Evolutionary conservation across 2,797 vertebrate genomes (phyloP).

Genomic region (Chiloscyllium punctatum): DNA sequence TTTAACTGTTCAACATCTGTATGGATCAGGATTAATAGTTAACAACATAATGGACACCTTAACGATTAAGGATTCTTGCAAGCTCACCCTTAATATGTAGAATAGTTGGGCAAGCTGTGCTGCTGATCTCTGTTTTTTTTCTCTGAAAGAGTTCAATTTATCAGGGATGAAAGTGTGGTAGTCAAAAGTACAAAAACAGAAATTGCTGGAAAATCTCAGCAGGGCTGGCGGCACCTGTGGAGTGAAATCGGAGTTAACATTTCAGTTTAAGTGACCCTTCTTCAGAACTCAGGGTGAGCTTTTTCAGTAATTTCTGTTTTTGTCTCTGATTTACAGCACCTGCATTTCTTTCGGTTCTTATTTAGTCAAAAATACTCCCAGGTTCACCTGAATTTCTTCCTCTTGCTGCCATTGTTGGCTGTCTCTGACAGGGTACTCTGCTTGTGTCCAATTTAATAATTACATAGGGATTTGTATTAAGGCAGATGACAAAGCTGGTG

Average conservation of each 20-base stretch:
- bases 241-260: too few species aligned
- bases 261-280: too few species aligned
- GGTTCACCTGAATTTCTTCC: not conserved
- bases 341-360: too few species aligned
- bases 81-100: not conserved
- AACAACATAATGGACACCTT: not conserved
- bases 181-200: not conserved
- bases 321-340: too few species aligned
- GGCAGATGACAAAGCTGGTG: not conserved
- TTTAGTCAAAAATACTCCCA: not conserved
- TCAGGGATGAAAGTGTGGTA: not conserved
- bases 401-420: not conserved
- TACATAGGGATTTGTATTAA: constrained; percentile 1
- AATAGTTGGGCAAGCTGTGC: not conserved
- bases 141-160: not conserved
- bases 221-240: too few species aligned
- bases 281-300: too few species aligned
- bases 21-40: not conserved
- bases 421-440: not conserved
- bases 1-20: not conserved
- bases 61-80: not conserved
- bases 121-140: not conserved
- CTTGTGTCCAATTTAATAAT: not conserved
- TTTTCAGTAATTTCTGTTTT: too few species aligned
- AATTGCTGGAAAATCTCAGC: too few species aligned